Percentiles rank a stretch among this genome's conserved stretches.
Evolutionary conservation across 2,797 vertebrate genomes (phyloP).

Genomic region (Peromyscus nudipes): DNA sequence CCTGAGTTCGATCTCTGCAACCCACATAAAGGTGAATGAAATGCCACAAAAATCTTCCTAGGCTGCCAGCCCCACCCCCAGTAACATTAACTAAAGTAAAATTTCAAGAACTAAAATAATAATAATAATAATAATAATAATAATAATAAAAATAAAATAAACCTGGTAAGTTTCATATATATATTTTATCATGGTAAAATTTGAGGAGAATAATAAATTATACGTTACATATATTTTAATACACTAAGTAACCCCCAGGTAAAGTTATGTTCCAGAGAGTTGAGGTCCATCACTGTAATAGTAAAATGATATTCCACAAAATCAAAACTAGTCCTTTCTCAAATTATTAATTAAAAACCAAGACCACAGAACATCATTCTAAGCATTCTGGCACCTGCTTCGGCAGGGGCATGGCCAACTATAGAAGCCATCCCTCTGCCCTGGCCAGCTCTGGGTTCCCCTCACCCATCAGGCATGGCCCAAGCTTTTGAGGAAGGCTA

Average conservation of each 20-base stretch:
- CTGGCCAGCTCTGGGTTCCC: not conserved
- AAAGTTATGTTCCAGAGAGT: not conserved
- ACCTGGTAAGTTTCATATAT: not conserved
- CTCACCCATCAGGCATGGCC: accelerated
- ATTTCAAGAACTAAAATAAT: too few species aligned
- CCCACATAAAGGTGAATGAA: not conserved
- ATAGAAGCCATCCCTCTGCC: not conserved
- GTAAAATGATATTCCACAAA: not conserved
- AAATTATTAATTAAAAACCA: not conserved
- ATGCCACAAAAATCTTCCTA: not conserved
- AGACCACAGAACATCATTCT: not conserved
- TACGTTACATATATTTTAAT: not conserved
- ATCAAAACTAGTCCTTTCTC: conserved; percentile 18
- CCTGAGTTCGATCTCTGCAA: not conserved
- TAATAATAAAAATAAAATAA: not conserved
- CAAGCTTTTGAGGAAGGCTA: not conserved
- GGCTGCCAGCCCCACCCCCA: not conserved
- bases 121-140: not conserved
- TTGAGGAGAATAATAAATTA: not conserved
- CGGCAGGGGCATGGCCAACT: accelerated
- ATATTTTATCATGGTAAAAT: not conserved
- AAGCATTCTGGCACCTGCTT: not conserved
- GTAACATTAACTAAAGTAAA: not conserved
- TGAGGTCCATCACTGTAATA: not conserved
- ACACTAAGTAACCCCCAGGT: not conserved